Evolutionary conservation across 2,888 invertebrate species (phyloP).

Genomic region (Drosophila acutilabella): DNA sequence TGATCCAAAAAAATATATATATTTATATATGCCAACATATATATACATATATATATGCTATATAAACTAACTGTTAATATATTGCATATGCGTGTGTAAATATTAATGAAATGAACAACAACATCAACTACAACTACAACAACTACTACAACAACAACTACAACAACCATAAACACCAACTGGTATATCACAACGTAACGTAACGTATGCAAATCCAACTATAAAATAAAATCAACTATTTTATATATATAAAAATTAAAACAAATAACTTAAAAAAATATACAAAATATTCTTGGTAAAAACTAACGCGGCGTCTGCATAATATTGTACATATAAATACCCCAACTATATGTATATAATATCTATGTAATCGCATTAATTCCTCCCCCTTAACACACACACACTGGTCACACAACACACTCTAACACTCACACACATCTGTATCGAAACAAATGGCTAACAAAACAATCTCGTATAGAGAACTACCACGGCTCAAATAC

Average conservation of each 20-base stretch:
- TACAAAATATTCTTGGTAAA: conserved; percentile 23
- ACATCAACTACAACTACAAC: conserved; percentile 7
- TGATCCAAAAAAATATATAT: conserved; percentile 3
- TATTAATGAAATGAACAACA: conserved; percentile 12
- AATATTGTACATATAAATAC: conserved; percentile 43
- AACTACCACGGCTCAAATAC: conserved; percentile 99
- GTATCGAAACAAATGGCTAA: conserved; percentile 57
- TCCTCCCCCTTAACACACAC: not conserved
- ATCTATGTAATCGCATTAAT: conserved; percentile 18
- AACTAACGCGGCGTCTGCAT: conserved; percentile 52
- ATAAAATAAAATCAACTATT: conserved; percentile 14
- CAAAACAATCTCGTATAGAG: conserved; percentile 88
- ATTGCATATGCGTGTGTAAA: conserved; percentile 11
- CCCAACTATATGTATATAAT: conserved; percentile 11
- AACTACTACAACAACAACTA: conserved; percentile 15
- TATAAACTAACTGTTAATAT: not conserved
- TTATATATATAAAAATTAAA: conserved; percentile 11
- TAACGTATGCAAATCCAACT: conserved; percentile 44
- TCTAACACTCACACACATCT: conserved; percentile 6
- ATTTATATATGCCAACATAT: conserved; percentile 1
- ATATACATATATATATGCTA: conserved; percentile 7
- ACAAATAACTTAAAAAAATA: conserved; percentile 6
- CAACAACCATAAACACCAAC: conserved; percentile 34
- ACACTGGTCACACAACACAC: not conserved
- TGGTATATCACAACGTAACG: conserved; percentile 61